phyloP scores from a whole-genome alignment of 2,113 vertebrate genomes.

The Hydrochoerus hydrochaeris region DNA sequence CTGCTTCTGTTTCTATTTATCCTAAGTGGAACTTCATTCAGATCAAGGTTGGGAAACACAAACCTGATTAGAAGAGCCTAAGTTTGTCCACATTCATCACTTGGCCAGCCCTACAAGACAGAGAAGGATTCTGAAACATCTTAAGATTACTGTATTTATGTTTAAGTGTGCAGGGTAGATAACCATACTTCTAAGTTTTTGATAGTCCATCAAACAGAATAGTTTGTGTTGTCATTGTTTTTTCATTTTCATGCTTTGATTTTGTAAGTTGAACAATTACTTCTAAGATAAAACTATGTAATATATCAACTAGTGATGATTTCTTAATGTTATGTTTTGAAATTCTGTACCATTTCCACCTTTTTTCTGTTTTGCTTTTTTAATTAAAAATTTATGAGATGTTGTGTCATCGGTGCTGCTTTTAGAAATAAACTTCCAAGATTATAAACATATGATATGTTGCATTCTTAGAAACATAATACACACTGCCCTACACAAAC shows the following conservation, averaged over 20 bases:
- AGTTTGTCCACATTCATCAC: not conserved
- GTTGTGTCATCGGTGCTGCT: not conserved
- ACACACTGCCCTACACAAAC: not conserved
- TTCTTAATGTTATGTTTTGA: too few relatives aligned
- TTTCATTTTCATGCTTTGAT: too few relatives aligned
- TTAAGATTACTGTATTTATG: not conserved
- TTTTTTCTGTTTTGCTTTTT: too few relatives aligned
- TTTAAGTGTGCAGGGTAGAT: too few relatives aligned
- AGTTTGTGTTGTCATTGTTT: too few relatives aligned
- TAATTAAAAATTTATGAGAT: not conserved
- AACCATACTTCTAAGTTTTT: too few relatives aligned
- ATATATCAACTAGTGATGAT: too few relatives aligned
- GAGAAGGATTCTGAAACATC: not conserved
- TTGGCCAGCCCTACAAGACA: not conserved
- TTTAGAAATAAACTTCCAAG: not conserved
- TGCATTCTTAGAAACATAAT: not conserved
- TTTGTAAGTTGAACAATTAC: too few relatives aligned
- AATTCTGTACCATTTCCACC: too few relatives aligned
- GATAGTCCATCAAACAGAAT: too few relatives aligned
- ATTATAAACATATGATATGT: not conserved
- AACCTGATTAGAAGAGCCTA: not conserved
- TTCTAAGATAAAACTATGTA: too few relatives aligned
- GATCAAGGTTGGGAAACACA: not conserved
- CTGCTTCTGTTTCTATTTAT: not conserved
- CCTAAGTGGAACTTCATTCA: not conserved